phyloP scores from a whole-genome alignment of 2,888 invertebrate genomes.

The Steinernema scapterisci region DNA sequence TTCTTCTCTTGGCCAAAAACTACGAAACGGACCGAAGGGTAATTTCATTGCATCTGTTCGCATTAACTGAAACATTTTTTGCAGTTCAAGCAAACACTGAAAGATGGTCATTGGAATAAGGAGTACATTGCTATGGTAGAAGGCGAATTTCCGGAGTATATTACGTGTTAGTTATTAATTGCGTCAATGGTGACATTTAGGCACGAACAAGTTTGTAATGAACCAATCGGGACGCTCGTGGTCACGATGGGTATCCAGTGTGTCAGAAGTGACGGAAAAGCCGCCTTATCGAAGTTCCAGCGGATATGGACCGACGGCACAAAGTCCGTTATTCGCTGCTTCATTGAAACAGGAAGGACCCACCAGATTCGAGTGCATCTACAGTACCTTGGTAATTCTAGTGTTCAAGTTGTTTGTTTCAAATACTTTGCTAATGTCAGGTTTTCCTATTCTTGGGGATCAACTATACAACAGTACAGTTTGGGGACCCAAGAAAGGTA shows the following conservation, averaged over 20 bases:
- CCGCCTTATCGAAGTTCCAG: constrained; percentile 75
- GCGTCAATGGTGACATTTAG: constrained; percentile 41
- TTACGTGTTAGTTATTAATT: not conserved
- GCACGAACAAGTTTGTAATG: constrained; percentile 56
- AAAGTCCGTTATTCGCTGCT: constrained; percentile 89
- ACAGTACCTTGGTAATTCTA: constrained; percentile 83
- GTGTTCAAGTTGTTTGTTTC: too few species aligned
- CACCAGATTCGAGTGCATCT: constrained; percentile 98
- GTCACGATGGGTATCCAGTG: constrained; percentile 95
- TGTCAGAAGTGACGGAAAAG: constrained; percentile 81
- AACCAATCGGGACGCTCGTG: constrained; percentile 64
- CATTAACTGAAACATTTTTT: not conserved
- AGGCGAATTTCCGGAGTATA: constrained; percentile 89
- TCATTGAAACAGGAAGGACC: constrained; percentile 94
- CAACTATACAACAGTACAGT: constrained; percentile 93
- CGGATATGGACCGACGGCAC: constrained; percentile 84
- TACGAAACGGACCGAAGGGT: constrained; percentile 83
- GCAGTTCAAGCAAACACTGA: constrained; percentile 90
- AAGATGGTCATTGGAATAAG: constrained; percentile 87
- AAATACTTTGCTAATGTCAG: constrained; percentile 70
- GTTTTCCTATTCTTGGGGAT: constrained; percentile 95
- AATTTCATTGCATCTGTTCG: not conserved
- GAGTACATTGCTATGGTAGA: constrained; percentile 93
- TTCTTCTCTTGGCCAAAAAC: constrained; percentile 89
- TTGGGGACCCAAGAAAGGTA: constrained; percentile 90